Percentiles rank a stretch among this genome's conserved stretches.
These are phyloP conservation scores for Nomada fucata DNA, from an alignment of 2,888 invertebrate species.

Conservation along the genomic window DNA sequence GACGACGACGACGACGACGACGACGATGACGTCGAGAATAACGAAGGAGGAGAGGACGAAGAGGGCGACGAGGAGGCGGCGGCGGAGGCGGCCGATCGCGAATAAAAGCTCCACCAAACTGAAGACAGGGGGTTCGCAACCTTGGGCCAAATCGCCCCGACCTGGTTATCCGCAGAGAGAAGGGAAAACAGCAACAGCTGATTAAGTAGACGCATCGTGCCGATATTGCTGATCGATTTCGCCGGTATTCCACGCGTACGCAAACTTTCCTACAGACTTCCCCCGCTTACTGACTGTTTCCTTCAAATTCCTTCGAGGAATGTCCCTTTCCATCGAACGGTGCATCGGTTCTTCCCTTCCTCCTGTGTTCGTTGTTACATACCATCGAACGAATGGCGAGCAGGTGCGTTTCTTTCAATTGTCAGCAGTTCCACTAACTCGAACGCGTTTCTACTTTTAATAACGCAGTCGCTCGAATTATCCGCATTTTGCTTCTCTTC, in stretches of 20 bases:
- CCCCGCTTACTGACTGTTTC: neutral
- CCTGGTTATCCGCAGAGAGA: slow-evolving; percentile 6
- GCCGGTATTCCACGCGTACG: neutral
- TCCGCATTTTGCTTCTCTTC: slow-evolving; percentile 24
- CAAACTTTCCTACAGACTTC: neutral
- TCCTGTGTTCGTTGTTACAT: neutral
- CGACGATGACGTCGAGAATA: slow-evolving; percentile 57
- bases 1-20: neutral
- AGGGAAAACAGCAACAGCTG: slow-evolving; percentile 34
- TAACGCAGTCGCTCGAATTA: neutral
- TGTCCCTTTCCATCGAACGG: slow-evolving; percentile 23
- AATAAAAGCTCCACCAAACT: slow-evolving; percentile 77
- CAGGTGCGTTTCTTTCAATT: neutral
- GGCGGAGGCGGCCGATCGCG: slow-evolving; percentile 15
- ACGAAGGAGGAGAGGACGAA: neutral
- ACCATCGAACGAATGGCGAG: neutral
- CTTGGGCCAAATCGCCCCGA: slow-evolving; percentile 34
- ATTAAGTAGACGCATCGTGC: slow-evolving; percentile 39
- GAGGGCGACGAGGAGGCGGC: neutral
- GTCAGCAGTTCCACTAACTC: neutral
- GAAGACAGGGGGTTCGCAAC: slow-evolving; percentile 35
- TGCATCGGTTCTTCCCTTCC: slow-evolving; percentile 16
- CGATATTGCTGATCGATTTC: neutral
- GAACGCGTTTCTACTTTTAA: neutral
- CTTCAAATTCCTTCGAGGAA: neutral